Base-by-base conservation (phyloP, 2,888 invertebrate genomes). In the Buathra laborator region DNA sequence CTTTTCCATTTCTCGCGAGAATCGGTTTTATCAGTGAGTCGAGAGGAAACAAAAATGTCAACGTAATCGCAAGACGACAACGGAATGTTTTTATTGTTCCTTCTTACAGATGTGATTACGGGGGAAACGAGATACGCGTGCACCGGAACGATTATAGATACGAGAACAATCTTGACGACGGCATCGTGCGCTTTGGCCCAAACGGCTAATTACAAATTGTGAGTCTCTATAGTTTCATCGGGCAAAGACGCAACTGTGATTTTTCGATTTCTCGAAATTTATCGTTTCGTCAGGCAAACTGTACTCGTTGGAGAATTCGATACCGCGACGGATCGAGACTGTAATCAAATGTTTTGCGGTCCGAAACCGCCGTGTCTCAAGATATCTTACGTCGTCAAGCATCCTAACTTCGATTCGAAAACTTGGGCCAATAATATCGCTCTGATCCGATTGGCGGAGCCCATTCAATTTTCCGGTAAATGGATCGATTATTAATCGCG, bases 131-230 rank as follows among this genome's bases (percentile, higher is more conserved):
- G 96, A 62, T 97, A 96, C 92, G 97, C 97, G 1, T 97, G 97
- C 91, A 96, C 96, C 67, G 97, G 97, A 2, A 96, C 97, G 0
- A 96, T 97, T 24, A 95, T 97, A 76, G 94, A 92, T 85, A 93
- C 94, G 84, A 94, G 95, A 53, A 94, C 96, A 0, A 95, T 97
- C 53, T 92, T 97, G 48, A 97, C 97, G 0, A 97, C 97, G 0
- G 97, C 97, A 0, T 97, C 97, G 90, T 97, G 97, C 91, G 97
- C 97, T 1, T 92, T 97, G 75, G 97, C 97, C 0, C 97, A 96
- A 91, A 96, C 97, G 10, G 96, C 96, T 74, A 96, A 96, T 88
- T 97, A 96, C 91, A 96, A 97, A 93, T 93, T 97, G 97, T 97
- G 94, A 95, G 96, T 95, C 43, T 46, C 51, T 46, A 71, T 51